phyloP scores from a whole-genome alignment of 2,888 invertebrate genomes.

The Trichogramma dendrolimi region DNA sequence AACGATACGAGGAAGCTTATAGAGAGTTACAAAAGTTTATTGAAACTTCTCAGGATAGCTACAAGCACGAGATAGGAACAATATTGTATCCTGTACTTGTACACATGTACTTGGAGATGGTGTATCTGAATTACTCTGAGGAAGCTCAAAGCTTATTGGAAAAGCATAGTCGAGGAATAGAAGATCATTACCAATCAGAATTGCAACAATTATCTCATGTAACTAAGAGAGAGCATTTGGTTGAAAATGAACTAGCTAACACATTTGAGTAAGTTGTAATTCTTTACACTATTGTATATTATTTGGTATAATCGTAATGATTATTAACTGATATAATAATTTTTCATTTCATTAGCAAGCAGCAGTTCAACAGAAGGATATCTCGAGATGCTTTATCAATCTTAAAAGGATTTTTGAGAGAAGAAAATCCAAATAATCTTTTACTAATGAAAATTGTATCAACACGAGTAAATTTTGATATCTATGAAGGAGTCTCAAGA shows the following conservation, averaged over 20 bases:
- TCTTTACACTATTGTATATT: constrained; percentile 2
- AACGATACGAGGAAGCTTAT: constrained; percentile 83
- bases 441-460: constrained; percentile 76
- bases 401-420: constrained; percentile 86
- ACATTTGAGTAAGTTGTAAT: constrained; percentile 64
- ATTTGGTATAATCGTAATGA: no score
- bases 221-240: constrained; percentile 83
- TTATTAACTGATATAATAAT: no score
- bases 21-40: constrained; percentile 81
- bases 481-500: constrained; percentile 92
- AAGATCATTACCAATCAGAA: constrained; percentile 85
- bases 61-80: constrained; percentile 90
- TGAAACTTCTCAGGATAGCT: constrained; percentile 85
- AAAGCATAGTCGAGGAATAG: constrained; percentile 79
- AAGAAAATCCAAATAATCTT: constrained; percentile 80
- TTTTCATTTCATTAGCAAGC: no score
- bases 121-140: constrained; percentile 80
- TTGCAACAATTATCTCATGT: constrained; percentile 75
- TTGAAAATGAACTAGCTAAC: constrained; percentile 81
- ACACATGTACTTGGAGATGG: constrained; percentile 91
- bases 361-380: constrained; percentile 89
- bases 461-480: constrained; percentile 89
- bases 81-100: constrained; percentile 92
- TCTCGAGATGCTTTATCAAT: constrained; percentile 90
- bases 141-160: constrained; percentile 80